phyloP scores from a whole-genome alignment of 92 coral and sea anemone species.

The Parazoanthus swiftii region DNA sequence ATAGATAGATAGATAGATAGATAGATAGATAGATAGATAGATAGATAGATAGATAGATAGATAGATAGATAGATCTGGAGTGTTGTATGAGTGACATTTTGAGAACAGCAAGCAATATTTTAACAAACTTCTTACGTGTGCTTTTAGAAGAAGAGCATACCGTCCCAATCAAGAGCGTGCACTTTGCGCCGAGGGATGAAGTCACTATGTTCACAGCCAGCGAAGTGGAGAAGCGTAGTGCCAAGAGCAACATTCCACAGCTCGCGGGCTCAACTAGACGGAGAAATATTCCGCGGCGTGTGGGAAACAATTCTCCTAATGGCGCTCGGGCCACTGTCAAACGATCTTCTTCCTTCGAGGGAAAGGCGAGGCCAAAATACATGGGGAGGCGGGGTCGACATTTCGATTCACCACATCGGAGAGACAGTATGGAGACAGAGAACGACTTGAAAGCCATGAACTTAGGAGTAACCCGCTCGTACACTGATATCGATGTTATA shows the following conservation, averaged over 20 bases:
- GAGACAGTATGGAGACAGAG: constrained; percentile 30
- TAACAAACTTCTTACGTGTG: neutral
- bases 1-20: too few species aligned
- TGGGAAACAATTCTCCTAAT: constrained; percentile 56
- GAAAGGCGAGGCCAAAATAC: constrained; percentile 65
- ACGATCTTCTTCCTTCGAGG: constrained; percentile 91
- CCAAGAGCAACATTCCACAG: constrained; percentile 53
- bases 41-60: too few species aligned
- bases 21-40: too few species aligned
- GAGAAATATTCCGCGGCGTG: constrained; percentile 70
- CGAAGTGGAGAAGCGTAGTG: constrained; percentile 63
- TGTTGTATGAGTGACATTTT: neutral
- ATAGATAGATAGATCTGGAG: too few species aligned
- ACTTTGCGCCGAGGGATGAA: constrained; percentile 96
- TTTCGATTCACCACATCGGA: constrained; percentile 35
- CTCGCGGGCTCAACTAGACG: constrained; percentile 87
- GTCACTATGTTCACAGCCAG: constrained; percentile 87
- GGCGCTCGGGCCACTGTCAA: constrained; percentile 70
- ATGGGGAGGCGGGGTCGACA: constrained; percentile 58
- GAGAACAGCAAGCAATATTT: neutral
- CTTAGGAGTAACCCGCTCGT: constrained; percentile 59
- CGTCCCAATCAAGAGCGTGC: constrained; percentile 78
- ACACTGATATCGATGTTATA: constrained; percentile 74
- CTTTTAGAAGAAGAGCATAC: constrained; percentile 31
- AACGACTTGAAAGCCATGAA: constrained; percentile 43